Conservation (phyloP, 2,797 vertebrate species). For the Yasuhikotakia modesta region DNA sequence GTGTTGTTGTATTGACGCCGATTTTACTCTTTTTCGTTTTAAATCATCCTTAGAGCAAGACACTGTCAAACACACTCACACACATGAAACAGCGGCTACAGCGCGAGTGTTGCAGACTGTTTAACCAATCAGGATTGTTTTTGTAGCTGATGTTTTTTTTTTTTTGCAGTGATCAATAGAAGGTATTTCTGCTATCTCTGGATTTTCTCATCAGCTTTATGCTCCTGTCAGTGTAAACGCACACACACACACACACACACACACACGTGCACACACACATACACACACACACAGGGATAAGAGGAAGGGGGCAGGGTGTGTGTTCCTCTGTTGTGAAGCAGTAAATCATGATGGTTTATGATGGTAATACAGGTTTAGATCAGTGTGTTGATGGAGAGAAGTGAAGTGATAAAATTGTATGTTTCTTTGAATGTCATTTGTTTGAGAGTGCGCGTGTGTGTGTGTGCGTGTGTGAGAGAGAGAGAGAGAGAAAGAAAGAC, state of each 20-base stretch:
- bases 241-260: constrained; percentile 1
- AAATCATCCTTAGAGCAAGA: constrained; percentile 45
- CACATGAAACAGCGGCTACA: background rate
- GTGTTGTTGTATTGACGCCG: constrained; percentile 43
- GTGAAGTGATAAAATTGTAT: constrained; percentile 59
- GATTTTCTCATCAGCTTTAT: constrained; percentile 53
- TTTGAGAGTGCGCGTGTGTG: constrained; percentile 25
- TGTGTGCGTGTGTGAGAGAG: constrained; percentile 4
- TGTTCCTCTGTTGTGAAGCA: constrained; percentile 47
- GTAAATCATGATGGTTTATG: constrained; percentile 61
- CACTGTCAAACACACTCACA: constrained; percentile 6
- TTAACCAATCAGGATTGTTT: constrained; percentile 47
- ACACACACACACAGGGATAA: too few relatives aligned
- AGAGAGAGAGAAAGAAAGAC: too few relatives aligned
- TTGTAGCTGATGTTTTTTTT: constrained; percentile 29
- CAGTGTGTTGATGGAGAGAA: constrained; percentile 50
- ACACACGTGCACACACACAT: too few relatives aligned
- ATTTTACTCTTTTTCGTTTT: constrained; percentile 53
- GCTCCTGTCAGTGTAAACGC: constrained; percentile 39
- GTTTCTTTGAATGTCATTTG: constrained; percentile 18
- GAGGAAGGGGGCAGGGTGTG: constrained; percentile 41
- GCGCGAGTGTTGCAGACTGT: constrained; percentile 18
- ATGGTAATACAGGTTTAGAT: constrained; percentile 53
- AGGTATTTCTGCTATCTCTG: constrained; percentile 41
- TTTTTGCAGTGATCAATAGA: constrained; percentile 46